These are phyloP conservation scores for Xiphophorus birchmanni DNA, from an alignment of 2,797 vertebrate species.

Conservation along the genomic window DNA sequence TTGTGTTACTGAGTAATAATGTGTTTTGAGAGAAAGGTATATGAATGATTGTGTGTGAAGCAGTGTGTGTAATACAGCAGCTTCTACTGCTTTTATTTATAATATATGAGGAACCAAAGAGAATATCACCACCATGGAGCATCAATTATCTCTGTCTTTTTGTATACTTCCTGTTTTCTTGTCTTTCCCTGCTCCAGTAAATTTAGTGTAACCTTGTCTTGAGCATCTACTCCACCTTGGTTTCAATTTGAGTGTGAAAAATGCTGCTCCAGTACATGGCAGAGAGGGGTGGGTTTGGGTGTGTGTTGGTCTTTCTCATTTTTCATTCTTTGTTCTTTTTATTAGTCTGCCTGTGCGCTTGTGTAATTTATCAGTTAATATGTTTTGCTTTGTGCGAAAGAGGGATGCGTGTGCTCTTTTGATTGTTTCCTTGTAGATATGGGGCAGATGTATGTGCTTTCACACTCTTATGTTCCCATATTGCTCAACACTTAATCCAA, in stretches of 20 bases:
- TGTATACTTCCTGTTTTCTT: constrained; percentile 1
- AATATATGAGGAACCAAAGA: constrained; percentile 70
- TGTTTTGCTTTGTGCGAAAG: constrained; percentile 16
- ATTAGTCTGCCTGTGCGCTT: constrained; percentile 1
- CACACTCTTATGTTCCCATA: not conserved
- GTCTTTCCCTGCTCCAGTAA: constrained; percentile 48
- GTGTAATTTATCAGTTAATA: constrained; percentile 32
- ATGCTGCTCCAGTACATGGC: constrained; percentile 46
- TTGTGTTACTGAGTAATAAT: constrained; percentile 70
- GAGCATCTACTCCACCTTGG: constrained; percentile 39
- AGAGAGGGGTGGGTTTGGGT: constrained; percentile 22
- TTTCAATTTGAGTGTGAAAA: constrained; percentile 64
- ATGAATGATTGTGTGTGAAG: constrained; percentile 52
- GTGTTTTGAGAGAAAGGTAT: constrained; percentile 70
- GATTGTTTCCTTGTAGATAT: constrained; percentile 22
- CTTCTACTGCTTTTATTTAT: constrained; percentile 68
- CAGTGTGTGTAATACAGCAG: constrained; percentile 53
- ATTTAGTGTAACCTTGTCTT: constrained; percentile 69
- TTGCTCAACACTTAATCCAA: constrained; percentile 17
- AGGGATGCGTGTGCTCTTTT: constrained; percentile 8
- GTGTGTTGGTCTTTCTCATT: constrained; percentile 28
- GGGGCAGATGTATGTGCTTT: constrained; percentile 16
- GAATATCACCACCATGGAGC: constrained; percentile 70
- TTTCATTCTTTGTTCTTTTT: constrained; percentile 32
- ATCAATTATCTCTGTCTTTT: constrained; percentile 62